These are phyloP conservation scores for Pocillopora grandis DNA, from an alignment of 92 coral and sea anemone species.

Conservation along the genomic window DNA sequence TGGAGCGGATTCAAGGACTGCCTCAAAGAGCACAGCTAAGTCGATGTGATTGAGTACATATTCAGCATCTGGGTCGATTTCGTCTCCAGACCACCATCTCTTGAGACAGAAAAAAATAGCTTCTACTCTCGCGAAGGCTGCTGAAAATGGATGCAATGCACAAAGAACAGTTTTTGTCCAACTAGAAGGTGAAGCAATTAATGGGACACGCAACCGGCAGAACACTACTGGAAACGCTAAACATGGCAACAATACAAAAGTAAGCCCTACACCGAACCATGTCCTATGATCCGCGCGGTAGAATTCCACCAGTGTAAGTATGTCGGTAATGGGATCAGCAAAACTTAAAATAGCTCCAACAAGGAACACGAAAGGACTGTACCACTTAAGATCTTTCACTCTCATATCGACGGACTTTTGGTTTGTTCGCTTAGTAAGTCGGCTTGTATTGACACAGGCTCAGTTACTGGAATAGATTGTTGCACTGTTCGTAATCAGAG, in stretches of 20 bases:
- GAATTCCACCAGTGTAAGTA: no score
- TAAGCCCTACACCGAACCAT: no score
- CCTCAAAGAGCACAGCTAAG: not conserved
- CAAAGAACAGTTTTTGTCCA: no score
- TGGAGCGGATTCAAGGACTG: slow-evolving; percentile 50
- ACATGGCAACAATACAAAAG: not conserved
- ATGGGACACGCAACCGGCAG: not conserved
- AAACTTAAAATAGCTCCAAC: not conserved
- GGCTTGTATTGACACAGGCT: no score
- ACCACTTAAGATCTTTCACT: slow-evolving; percentile 5
- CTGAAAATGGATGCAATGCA: not conserved
- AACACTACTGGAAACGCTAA: not conserved
- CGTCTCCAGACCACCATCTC: not conserved
- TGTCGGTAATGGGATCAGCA: no score
- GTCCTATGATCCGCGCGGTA: no score
- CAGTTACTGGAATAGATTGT: no score
- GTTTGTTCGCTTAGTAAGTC: no score
- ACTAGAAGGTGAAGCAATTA: no score
- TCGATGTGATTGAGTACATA: not conserved
- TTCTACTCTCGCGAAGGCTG: slow-evolving; percentile 17
- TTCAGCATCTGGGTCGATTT: no score
- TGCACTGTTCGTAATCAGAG: no score
- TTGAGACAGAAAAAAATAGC: slow-evolving; percentile 17
- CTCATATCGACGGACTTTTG: no score
- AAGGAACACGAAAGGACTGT: slow-evolving; percentile 19